Evolutionary conservation across 2,888 invertebrate genomes (phyloP).

Genomic region (Caenorhabditis sp.): DNA sequence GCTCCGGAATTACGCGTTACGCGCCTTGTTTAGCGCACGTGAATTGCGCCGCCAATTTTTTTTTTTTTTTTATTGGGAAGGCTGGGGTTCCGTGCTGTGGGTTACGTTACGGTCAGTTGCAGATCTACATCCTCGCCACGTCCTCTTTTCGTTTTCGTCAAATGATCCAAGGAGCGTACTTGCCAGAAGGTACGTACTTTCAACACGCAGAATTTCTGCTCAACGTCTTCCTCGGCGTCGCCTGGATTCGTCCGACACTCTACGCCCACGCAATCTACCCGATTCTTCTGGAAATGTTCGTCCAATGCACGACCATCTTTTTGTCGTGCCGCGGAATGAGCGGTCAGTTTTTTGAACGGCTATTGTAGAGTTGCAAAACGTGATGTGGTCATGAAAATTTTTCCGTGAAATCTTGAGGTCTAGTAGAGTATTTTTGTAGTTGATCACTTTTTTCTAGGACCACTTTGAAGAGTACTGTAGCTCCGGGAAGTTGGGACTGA

Average conservation of each 20-base stretch:
- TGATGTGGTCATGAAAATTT: no score
- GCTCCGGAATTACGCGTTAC: no score
- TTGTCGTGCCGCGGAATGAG: neutral
- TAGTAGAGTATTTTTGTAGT: no score
- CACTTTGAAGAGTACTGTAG: no score
- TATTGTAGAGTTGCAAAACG: no score
- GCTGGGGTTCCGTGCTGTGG: no score
- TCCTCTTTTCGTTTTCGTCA: conserved; percentile 26
- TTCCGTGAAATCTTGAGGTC: no score
- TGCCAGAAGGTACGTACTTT: conserved; percentile 7
- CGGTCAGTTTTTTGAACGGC: neutral
- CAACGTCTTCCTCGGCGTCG: conserved; percentile 6
- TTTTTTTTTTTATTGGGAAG: neutral
- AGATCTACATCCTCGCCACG: conserved; percentile 3
- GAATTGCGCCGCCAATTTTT: neutral
- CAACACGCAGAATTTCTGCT: conserved; percentile 12
- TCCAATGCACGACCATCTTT: neutral
- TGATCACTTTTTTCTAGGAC: no score
- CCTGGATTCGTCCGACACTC: neutral
- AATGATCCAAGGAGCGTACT: neutral
- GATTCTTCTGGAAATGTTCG: neutral
- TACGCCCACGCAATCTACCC: neutral
- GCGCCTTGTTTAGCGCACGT: no score
- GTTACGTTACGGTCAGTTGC: neutral
- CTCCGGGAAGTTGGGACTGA: no score